phyloP scores from a whole-genome alignment of 2,888 invertebrate genomes.

The Athalia circularis region DNA sequence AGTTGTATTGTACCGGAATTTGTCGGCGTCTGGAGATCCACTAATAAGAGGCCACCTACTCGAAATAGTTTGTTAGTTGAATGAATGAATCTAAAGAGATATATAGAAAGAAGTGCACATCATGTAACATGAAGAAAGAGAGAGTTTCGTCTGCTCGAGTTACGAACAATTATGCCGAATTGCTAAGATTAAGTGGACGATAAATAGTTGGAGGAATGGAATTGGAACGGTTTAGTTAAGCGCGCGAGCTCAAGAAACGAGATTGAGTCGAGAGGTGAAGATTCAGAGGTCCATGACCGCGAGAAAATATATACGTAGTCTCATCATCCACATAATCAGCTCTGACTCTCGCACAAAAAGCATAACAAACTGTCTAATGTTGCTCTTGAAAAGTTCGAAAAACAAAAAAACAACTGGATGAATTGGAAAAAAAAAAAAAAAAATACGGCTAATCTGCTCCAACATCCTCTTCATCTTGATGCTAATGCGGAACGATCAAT shows the following conservation, averaged over 20 bases:
- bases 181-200: conserved; percentile 41
- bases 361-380: background rate
- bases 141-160: conserved; percentile 15
- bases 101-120: background rate
- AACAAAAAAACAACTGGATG: background rate
- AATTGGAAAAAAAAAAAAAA: background rate
- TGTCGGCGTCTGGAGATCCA: conserved; percentile 14
- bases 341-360: background rate
- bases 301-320: conserved; percentile 8
- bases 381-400: background rate
- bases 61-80: conserved; percentile 15
- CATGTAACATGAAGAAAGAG: background rate
- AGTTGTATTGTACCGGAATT: conserved; percentile 14
- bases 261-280: conserved; percentile 48
- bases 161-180: conserved; percentile 36
- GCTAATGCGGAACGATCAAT: conserved; percentile 21
- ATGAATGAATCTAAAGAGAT: background rate
- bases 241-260: background rate
- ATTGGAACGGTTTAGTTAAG: background rate
- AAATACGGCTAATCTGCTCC: conserved; percentile 15
- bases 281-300: conserved; percentile 47
- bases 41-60: conserved; percentile 22
- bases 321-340: too few relatives aligned
- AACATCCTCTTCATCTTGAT: background rate
- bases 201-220: conserved; percentile 19